Conservation (phyloP, 2,797 vertebrate genomes). For the Dipus sagitta region DNA sequence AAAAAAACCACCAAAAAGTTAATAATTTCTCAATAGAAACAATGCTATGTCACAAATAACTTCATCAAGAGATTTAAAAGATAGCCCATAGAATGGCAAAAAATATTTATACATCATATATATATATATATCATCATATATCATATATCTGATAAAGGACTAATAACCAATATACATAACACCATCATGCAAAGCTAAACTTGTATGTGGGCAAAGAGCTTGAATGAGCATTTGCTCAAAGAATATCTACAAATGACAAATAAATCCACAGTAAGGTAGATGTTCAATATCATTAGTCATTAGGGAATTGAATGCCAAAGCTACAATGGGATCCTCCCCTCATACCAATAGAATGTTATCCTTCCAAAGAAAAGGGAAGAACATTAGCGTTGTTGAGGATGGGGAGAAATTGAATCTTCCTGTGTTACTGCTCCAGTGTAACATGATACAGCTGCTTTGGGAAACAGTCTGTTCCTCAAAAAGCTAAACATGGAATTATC, state of each 20-base stretch:
- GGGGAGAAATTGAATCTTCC: neutral
- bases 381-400: neutral
- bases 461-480: neutral
- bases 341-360: neutral
- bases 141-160: neutral
- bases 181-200: neutral
- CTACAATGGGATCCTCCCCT: neutral
- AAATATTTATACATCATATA: slow-evolving; percentile 3
- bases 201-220: neutral
- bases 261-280: neutral
- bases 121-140: too few species aligned
- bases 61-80: neutral
- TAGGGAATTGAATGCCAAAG: neutral
- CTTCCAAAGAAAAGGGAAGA: neutral
- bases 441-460: neutral
- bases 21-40: too few species aligned
- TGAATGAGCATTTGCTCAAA: slow-evolving; percentile 10
- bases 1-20: too few species aligned
- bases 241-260: neutral
- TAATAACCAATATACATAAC: neutral
- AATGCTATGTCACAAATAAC: too few species aligned
- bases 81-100: slow-evolving; percentile 3
- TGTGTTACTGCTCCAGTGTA: neutral
- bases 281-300: slow-evolving; percentile 8
- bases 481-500: neutral